Evolutionary conservation across 2,888 invertebrate genomes (phyloP), one percentile per base, ranked within the genome.

Genomic region (Auanema freiburgensis): DNA sequence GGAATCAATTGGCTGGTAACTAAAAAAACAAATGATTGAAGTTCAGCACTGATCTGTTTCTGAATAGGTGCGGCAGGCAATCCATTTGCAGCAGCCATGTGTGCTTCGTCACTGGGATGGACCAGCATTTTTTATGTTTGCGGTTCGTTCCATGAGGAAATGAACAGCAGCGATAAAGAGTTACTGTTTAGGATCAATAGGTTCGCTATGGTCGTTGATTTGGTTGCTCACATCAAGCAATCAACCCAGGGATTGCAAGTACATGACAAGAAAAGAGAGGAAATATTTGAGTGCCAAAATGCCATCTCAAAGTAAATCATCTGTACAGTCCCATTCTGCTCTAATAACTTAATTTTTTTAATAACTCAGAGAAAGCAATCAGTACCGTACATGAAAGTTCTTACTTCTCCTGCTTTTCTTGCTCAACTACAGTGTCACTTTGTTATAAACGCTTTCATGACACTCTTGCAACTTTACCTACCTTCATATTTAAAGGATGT

Each of bases 401-500:
- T 72, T 11, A 68, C 59, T 23, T 74, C 74, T 3, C 59, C 61
- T 18, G 67, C 72, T 0, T 72, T 74, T 51, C 59, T 66, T 18
- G 72, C 72, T 1, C 72, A 72, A 57, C 56, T 74, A 1, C 59
- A 68, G 12, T 71, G 67, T 42, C 69, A 72, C 44, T 72, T 71
- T 40, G 64, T 71, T 6, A 67, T 76, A 53, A 71, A 78, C 51
- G 69, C 71, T 21, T 67, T 74, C 8, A 69, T 70, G 25, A 70
- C 76, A 5, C 63, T 80, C 16, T 63, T 79, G 14, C 72, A 71
- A 63, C 66, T 71, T 21, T 80, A 75, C 55, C 64, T 81, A 4
- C 80, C 80, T 2, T 65, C 71, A 14, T 80, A 78, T 51, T 67
- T 79, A 57, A 76, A 77, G 52, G 78, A 80, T 42, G 71, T 74